phyloP scores from a whole-genome alignment of 2,113 vertebrate species.

The Donacobius atricapilla region DNA sequence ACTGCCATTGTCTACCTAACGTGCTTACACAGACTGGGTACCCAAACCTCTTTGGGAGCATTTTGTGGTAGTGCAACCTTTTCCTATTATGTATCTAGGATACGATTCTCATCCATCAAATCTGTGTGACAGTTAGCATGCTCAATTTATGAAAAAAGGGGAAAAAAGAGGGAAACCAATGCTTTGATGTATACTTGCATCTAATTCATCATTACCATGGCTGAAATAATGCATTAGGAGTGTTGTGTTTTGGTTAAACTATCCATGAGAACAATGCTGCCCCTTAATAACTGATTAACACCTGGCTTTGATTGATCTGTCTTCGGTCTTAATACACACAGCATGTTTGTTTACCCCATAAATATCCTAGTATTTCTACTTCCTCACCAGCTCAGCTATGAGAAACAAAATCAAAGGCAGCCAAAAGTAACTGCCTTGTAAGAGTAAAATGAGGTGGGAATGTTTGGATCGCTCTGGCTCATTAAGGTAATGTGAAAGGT shows the following conservation, averaged over 20 bases:
- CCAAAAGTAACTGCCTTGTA: not conserved
- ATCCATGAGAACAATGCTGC: not conserved
- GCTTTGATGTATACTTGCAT: not conserved
- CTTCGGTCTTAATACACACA: not conserved
- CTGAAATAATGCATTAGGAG: not conserved
- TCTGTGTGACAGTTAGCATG: not conserved
- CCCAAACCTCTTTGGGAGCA: not conserved
- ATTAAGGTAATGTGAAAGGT: constrained; percentile 23
- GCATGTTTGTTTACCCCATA: not conserved
- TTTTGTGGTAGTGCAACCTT: not conserved
- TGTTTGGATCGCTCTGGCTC: not conserved
- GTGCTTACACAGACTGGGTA: not conserved
- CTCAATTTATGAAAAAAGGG: not conserved
- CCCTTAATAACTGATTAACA: not conserved
- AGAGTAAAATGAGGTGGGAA: not conserved
- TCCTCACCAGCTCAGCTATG: not conserved
- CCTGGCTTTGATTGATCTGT: not conserved
- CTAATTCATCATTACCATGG: not conserved
- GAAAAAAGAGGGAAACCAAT: not conserved
- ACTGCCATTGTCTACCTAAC: not conserved
- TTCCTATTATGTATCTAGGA: not conserved
- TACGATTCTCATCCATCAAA: not conserved
- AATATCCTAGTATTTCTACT: not conserved
- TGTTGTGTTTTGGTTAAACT: not conserved
- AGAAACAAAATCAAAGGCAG: constrained; percentile 14